Conservation (phyloP, 2,113 vertebrate genomes). For the Natator depressus region DNA sequence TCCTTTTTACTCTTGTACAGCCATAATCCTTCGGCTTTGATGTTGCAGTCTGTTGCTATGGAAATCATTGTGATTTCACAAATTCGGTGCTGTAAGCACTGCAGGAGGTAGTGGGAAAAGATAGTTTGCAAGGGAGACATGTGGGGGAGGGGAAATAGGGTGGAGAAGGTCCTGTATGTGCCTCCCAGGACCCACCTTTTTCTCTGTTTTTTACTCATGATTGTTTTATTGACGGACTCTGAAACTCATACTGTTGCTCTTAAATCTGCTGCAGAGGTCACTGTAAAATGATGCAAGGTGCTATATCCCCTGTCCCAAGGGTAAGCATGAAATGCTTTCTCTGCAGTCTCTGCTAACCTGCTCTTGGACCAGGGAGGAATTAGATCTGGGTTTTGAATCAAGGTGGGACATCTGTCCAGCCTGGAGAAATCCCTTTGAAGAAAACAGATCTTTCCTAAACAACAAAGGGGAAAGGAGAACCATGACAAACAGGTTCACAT, state of each 20-base stretch:
- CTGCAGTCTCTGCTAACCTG: background rate
- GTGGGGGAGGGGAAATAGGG: background rate
- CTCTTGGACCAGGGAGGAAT: constrained; percentile 30
- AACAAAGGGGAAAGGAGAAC: constrained; percentile 12
- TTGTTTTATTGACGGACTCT: background rate
- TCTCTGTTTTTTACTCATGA: background rate
- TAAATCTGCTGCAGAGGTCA: background rate
- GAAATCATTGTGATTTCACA: constrained; percentile 72
- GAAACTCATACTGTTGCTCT: background rate
- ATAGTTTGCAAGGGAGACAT: constrained; percentile 15
- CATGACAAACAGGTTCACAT: background rate
- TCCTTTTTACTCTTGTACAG: constrained; percentile 57
- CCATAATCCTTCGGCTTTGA: constrained; percentile 65
- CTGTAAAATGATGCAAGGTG: background rate
- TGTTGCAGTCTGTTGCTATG: constrained; percentile 72
- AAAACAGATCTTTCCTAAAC: constrained; percentile 1
- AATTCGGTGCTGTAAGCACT: constrained; percentile 55
- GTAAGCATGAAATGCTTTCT: constrained; percentile 22
- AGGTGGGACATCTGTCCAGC: background rate
- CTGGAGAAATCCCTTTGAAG: constrained; percentile 23
- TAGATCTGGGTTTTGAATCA: background rate
- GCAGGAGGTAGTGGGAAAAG: constrained; percentile 37
- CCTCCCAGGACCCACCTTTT: background rate
- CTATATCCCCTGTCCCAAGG: background rate
- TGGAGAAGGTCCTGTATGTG: background rate